A percentile compares a stretch with the other conserved stretches of the same genome.
These are phyloP conservation scores for Salpingus planirostris DNA, from an alignment of 2,888 invertebrate genomes.

Conservation along the genomic window DNA sequence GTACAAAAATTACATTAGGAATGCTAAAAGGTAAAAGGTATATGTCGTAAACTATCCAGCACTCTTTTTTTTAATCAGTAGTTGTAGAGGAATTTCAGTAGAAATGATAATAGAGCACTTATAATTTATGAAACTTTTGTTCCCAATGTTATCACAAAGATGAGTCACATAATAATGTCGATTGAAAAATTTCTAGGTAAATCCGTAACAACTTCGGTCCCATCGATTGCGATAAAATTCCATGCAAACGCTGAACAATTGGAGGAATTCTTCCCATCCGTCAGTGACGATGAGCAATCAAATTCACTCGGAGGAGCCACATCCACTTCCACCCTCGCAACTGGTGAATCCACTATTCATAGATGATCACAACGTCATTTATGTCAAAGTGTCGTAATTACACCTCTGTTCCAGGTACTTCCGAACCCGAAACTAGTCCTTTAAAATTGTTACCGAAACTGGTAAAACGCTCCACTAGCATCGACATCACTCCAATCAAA, in stretches of 20 bases:
- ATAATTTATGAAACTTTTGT: neutral
- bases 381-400: too few relatives aligned
- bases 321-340: too few relatives aligned
- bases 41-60: too few relatives aligned
- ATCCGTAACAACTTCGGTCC: slow-evolving; percentile 39
- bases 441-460: slow-evolving; percentile 51
- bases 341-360: too few relatives aligned
- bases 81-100: neutral
- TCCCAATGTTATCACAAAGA: neutral
- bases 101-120: neutral
- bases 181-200: slow-evolving; percentile 31
- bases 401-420: slow-evolving; percentile 2
- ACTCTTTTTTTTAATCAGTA: slow-evolving; percentile 3
- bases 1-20: slow-evolving; percentile 39
- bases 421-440: slow-evolving; percentile 41
- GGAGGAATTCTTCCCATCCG: slow-evolving; percentile 57
- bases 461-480: slow-evolving; percentile 53
- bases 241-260: slow-evolving; percentile 70
- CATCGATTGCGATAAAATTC: slow-evolving; percentile 57
- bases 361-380: too few relatives aligned
- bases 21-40: slow-evolving; percentile 41
- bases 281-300: slow-evolving; percentile 48
- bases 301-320: slow-evolving; percentile 16
- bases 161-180: slow-evolving; percentile 2
- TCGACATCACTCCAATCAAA: slow-evolving; percentile 43